phyloP scores from a whole-genome alignment of 2,888 invertebrate species.

The Eucriotettix oculatus region DNA sequence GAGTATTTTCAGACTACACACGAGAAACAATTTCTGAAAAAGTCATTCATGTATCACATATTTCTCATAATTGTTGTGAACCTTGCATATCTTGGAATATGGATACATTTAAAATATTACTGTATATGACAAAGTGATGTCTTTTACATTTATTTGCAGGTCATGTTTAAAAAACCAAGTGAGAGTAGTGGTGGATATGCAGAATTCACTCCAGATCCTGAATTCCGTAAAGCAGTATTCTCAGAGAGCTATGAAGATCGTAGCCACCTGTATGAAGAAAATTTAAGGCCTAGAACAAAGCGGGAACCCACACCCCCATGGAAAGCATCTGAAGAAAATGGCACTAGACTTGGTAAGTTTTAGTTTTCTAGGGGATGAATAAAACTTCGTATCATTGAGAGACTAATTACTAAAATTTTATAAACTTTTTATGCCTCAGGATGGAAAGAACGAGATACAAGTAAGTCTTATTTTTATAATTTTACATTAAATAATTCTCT shows the following conservation, averaged over 20 bases:
- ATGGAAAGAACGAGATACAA: conserved; percentile 60
- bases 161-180: conserved; percentile 38
- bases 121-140: no score
- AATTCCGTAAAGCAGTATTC: conserved; percentile 46
- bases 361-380: neutral
- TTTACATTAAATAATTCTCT: no score
- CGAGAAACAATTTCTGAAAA: no score
- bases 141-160: conserved; percentile 23
- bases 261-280: neutral
- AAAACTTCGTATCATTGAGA: neutral
- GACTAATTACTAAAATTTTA: neutral
- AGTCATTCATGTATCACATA: no score
- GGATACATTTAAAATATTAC: no score
- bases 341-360: conserved; percentile 21
- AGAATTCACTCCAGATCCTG: conserved; percentile 40
- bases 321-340: conserved; percentile 13
- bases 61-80: no score
- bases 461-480: conserved; percentile 33
- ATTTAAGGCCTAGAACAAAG: neutral
- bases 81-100: no score
- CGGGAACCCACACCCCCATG: conserved; percentile 1
- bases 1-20: no score
- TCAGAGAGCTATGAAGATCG: conserved; percentile 22
- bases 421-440: conserved; percentile 29
- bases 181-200: conserved; percentile 33